Base-by-base conservation (phyloP, 2,888 invertebrate species). In the Sepioteuthis lessoniana region DNA sequence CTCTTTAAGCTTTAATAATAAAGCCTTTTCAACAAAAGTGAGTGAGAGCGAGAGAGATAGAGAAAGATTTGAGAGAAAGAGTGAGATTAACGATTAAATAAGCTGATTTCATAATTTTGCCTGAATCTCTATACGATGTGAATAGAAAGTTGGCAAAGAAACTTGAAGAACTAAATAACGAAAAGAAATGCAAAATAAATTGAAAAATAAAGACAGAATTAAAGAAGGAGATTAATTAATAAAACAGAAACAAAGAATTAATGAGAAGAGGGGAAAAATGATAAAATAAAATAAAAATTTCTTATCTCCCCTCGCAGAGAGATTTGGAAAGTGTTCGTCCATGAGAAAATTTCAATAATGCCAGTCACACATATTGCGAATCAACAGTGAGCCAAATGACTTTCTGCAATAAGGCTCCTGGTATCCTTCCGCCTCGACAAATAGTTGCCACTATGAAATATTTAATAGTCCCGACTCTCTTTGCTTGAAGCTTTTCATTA, bases 391-490 rank as follows among this genome's bases (percentile, higher is more conserved):
- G n/a, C 76, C 76, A 13, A 76, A 76, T 76, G 76, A 76, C 76
- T 76, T 76, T 35, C n/a, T 76, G 76, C 76, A 76, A 76, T 76
- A 76, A 76, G n/a, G 76, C 76, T n/a, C 16, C 76, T 76, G 76
- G 76, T 76, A 76, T 76, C 76, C 76, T 76, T 76, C 76, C 76
- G 76, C 76, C 35, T 76, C 76, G 76, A 35, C 76, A 76, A 76
- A 76, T 76, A 76, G 35, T n/a, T 76, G 76, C 76, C 76, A 76
- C 76, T 76, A 76, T 76, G 76, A 76, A 76, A 76, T 76, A 76
- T 76, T 76, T 76, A 76, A 76, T 76, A 76, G 76, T 76, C 16
- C n/a, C 76, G 76, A 76, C 76, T 76, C 16, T 76, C 76, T 35
- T 76, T 76, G 76, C 76, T 76, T 16, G 76, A 16, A 76, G 76